These are phyloP conservation scores for Brachyalestes nurse DNA, from an alignment of 2,797 vertebrate genomes.

Conservation along the genomic window DNA sequence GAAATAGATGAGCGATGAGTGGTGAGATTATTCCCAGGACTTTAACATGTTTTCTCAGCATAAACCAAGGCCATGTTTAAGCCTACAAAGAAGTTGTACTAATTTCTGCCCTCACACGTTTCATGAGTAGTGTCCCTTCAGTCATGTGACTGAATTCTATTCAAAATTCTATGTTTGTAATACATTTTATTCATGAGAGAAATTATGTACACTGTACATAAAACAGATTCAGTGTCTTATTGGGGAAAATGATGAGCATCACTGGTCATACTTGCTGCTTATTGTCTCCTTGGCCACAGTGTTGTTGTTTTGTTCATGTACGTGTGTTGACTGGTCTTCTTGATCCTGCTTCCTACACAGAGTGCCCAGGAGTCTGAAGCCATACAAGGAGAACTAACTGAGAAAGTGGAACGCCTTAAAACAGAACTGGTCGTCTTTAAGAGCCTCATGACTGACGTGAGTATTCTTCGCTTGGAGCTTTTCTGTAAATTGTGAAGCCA, in stretches of 20 bases:
- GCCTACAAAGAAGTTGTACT: no score
- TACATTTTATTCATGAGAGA: not conserved
- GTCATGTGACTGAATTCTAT: no score
- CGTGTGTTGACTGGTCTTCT: not conserved
- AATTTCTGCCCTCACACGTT: no score
- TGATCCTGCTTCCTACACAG: slow-evolving; percentile 67
- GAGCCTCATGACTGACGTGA: slow-evolving; percentile 97
- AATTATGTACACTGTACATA: not conserved
- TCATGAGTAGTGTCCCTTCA: no score
- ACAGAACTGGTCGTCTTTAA: slow-evolving; percentile 97
- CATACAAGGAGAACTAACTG: slow-evolving; percentile 88
- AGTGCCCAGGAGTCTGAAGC: slow-evolving; percentile 86
- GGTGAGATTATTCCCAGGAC: no score
- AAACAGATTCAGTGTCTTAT: no score
- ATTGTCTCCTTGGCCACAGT: not conserved
- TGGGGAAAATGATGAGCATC: not conserved
- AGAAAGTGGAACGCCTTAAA: slow-evolving; percentile 94
- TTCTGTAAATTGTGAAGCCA: not conserved
- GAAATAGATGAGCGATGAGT: no score
- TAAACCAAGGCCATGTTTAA: no score
- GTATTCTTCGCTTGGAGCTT: slow-evolving; percentile 62
- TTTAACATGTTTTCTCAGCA: no score
- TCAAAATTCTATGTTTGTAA: no score
- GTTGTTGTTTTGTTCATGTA: not conserved
- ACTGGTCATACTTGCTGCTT: not conserved